phyloP scores from a whole-genome alignment of 2,797 vertebrate species.

The Lycodopsis pacificus region DNA sequence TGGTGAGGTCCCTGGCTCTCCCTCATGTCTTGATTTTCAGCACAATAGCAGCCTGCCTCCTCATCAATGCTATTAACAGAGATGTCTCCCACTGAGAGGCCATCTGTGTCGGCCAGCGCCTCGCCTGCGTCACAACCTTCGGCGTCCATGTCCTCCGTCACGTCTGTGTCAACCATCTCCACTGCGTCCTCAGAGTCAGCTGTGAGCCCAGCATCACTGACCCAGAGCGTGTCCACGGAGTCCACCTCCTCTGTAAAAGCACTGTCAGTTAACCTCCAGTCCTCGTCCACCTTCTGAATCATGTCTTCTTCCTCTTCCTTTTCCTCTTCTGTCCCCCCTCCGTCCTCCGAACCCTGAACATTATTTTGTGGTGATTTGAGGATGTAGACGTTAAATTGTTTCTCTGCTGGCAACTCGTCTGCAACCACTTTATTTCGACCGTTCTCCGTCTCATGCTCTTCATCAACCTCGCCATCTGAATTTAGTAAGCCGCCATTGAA shows the following conservation, averaged over 20 bases:
- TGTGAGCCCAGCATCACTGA: constrained; percentile 62
- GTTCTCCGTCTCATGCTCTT: constrained; percentile 74
- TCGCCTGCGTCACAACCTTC: constrained; percentile 78
- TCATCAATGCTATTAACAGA: constrained; percentile 74
- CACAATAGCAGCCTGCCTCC: constrained; percentile 38
- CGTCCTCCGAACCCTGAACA: constrained; percentile 26
- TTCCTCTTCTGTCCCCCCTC: constrained; percentile 48
- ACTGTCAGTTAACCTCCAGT: constrained; percentile 72
- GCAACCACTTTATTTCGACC: constrained; percentile 29
- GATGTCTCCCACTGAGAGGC: constrained; percentile 76
- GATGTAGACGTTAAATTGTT: constrained; percentile 28
- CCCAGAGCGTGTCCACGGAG: constrained; percentile 71
- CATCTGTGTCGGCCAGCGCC: constrained; percentile 79
- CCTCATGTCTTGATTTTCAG: constrained; percentile 20
- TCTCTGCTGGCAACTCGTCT: constrained; percentile 24
- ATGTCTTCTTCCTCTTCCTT: constrained; percentile 54
- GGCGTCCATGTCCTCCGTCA: constrained; percentile 71
- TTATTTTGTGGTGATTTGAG: constrained; percentile 39
- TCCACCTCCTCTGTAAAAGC: constrained; percentile 69
- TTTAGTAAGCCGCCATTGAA: constrained; percentile 78
- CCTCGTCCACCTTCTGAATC: constrained; percentile 70
- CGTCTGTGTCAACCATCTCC: constrained; percentile 71
- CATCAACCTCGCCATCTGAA: constrained; percentile 76
- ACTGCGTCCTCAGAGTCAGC: constrained; percentile 59
- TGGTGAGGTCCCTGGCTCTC: constrained; percentile 22